Percentiles rank a stretch among this genome's conserved stretches.
Evolutionary conservation across 2,888 invertebrate genomes (phyloP).

Genomic region (Cyclophora albipunctata): DNA sequence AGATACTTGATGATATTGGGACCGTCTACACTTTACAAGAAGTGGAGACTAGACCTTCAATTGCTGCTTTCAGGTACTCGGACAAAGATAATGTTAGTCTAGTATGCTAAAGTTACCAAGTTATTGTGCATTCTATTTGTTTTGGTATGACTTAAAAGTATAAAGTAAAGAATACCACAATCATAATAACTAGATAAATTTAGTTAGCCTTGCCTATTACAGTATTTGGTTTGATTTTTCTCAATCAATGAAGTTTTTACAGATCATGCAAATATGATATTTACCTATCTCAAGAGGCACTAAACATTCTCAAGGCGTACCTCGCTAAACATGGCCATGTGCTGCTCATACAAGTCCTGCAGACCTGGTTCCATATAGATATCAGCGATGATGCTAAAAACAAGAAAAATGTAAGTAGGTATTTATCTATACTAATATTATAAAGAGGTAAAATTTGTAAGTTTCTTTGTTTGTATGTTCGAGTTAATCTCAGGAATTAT

Average conservation of each 20-base stretch:
- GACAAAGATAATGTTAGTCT: constrained; percentile 1
- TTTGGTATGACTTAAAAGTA: too few relatives aligned
- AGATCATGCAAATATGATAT: constrained; percentile 84
- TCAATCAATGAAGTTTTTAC: constrained; percentile 23
- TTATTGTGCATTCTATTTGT: too few relatives aligned
- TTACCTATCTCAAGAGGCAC: constrained; percentile 79
- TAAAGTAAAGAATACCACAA: too few relatives aligned
- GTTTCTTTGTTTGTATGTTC: too few relatives aligned
- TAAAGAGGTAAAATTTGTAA: too few relatives aligned
- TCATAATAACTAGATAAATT: too few relatives aligned
- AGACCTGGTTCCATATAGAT: constrained; percentile 78
- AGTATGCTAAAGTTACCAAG: not conserved
- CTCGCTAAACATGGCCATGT: constrained; percentile 81
- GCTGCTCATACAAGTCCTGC: constrained; percentile 79
- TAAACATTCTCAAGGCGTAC: constrained; percentile 78
- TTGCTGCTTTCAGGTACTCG: constrained; percentile 76
- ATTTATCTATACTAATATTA: too few relatives aligned
- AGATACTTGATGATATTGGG: constrained; percentile 67
- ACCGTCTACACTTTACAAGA: constrained; percentile 76
- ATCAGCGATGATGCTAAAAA: constrained; percentile 65
- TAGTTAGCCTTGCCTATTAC: too few relatives aligned
- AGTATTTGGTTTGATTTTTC: too few relatives aligned
- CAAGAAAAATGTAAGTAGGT: constrained; percentile 50
- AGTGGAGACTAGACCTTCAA: constrained; percentile 75
- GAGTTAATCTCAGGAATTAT: too few relatives aligned